phyloP scores from a whole-genome alignment of 2,797 vertebrate genomes.

The Poecilia picta region DNA sequence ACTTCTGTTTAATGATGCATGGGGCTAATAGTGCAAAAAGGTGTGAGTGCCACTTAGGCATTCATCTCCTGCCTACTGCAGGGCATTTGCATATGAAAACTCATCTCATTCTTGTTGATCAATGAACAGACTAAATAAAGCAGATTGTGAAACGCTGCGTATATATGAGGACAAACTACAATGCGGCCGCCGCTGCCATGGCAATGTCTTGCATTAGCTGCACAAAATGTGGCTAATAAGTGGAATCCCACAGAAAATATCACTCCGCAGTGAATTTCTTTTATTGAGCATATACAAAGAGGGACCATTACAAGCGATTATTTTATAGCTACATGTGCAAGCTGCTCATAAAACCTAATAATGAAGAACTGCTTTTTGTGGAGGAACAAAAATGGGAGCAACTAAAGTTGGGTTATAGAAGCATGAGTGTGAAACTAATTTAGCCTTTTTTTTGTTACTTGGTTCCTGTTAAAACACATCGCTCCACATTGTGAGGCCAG shows the following conservation, averaged over 20 bases:
- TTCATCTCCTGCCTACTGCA: slow-evolving; percentile 51
- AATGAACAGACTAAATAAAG: slow-evolving; percentile 63
- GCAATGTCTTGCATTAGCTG: slow-evolving; percentile 43
- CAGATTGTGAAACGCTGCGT: slow-evolving; percentile 31
- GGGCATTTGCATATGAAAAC: slow-evolving; percentile 62
- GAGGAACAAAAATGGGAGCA: slow-evolving; percentile 12
- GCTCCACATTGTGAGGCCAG: slow-evolving; percentile 46
- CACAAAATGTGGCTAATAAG: slow-evolving; percentile 50
- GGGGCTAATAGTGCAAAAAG: slow-evolving; percentile 60
- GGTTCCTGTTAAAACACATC: slow-evolving; percentile 40
- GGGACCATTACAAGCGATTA: slow-evolving; percentile 47
- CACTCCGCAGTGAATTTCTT: slow-evolving; percentile 29
- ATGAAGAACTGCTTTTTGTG: slow-evolving; percentile 16
- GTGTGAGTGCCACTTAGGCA: slow-evolving; percentile 61
- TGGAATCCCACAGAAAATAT: slow-evolving; percentile 42
- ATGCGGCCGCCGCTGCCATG: slow-evolving; percentile 32
- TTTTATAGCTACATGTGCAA: slow-evolving; percentile 28
- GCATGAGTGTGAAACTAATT: slow-evolving; percentile 24
- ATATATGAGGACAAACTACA: slow-evolving; percentile 44
- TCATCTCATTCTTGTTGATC: slow-evolving; percentile 63
- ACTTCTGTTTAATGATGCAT: slow-evolving; percentile 61
- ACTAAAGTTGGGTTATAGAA: slow-evolving; percentile 6
- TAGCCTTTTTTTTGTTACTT: slow-evolving; percentile 23
- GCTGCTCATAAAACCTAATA: slow-evolving; percentile 52
- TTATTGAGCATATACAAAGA: slow-evolving; percentile 45